phyloP scores from a whole-genome alignment of 2,113 vertebrate species.

The Aspiorhynchus laticeps region DNA sequence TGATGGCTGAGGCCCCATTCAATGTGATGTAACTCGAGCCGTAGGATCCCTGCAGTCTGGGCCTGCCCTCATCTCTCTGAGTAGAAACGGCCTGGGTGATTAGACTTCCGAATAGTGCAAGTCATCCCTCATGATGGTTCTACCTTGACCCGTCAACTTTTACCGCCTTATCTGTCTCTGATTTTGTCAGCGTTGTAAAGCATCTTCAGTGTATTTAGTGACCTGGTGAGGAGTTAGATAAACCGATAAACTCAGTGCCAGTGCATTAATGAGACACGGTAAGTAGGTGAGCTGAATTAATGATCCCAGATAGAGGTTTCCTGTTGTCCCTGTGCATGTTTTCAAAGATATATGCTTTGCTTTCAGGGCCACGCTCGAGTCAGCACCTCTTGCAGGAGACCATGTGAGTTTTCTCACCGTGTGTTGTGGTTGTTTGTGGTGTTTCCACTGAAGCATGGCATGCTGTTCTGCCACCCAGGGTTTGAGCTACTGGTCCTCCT shows the following conservation, averaged over 20 bases:
- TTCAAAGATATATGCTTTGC: constrained; percentile 80
- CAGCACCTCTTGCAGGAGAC: constrained; percentile 79
- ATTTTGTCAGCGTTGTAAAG: constrained; percentile 38
- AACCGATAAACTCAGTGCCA: constrained; percentile 9
- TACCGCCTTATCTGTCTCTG: constrained; percentile 17
- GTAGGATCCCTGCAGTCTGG: constrained; percentile 21
- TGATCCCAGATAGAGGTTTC: constrained; percentile 4
- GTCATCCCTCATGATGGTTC: constrained; percentile 31
- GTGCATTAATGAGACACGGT: constrained; percentile 23
- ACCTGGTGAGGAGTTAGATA: constrained; percentile 22
- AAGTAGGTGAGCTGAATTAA: constrained; percentile 33
- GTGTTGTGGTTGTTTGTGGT: constrained; percentile 72
- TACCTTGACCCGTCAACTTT: constrained; percentile 48
- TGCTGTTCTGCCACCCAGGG: constrained; percentile 59
- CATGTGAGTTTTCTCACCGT: constrained; percentile 80
- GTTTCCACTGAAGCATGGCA: constrained; percentile 84
- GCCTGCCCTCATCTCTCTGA: background rate
- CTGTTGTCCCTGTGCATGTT: background rate
- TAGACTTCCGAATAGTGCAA: constrained; percentile 6
- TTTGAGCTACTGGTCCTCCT: constrained; percentile 24
- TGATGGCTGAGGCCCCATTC: background rate
- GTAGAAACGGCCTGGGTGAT: background rate
- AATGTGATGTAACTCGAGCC: constrained; percentile 36
- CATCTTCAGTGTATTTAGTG: constrained; percentile 22
- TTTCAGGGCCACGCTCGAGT: constrained; percentile 82